These are phyloP conservation scores for Aphelenchoides avenae DNA, from an alignment of 1,140 invertebrate species.

Conservation along the genomic window DNA sequence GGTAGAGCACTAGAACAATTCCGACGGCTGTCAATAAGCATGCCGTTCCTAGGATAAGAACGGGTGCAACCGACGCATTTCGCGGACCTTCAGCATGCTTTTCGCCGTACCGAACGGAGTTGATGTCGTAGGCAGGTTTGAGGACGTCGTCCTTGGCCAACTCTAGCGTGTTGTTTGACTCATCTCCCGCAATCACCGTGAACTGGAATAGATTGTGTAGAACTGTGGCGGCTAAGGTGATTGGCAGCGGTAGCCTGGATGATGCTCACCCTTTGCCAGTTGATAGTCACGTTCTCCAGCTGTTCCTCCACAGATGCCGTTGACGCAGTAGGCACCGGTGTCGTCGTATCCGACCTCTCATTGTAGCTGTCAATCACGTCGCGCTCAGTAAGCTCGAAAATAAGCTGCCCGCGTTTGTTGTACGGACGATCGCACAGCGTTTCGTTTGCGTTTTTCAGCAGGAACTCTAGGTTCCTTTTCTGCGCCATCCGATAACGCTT, in stretches of 20 bases:
- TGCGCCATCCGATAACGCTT: too few species aligned
- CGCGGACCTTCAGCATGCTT: conserved; percentile 30
- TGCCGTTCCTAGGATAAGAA: conserved; percentile 32
- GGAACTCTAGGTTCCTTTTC: too few species aligned
- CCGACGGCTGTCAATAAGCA: conserved; percentile 32
- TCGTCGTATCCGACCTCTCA: conserved; percentile 39
- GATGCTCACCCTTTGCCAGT: conserved; percentile 18
- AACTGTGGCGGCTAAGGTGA: conserved; percentile 8
- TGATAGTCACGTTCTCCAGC: conserved; percentile 34
- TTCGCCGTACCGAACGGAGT: conserved; percentile 39
- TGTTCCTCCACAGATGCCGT: conserved; percentile 12
- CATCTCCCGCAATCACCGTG: conserved; percentile 9
- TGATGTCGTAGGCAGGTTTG: conserved; percentile 44
- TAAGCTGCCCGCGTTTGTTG: conserved; percentile 3
- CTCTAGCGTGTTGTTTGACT: conserved; percentile 11
- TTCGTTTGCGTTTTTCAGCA: conserved; percentile 24
- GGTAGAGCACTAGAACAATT: conserved; percentile 35
- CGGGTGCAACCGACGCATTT: conserved; percentile 34
- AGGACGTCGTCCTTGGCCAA: conserved; percentile 19
- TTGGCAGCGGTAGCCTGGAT: conserved; percentile 11
- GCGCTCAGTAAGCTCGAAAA: conserved; percentile 30
- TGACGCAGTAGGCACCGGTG: conserved; percentile 1
- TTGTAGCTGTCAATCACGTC: conserved; percentile 37
- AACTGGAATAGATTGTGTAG: conserved; percentile 7
- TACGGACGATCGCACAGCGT: conserved; percentile 45